Evolutionary conservation across 1,140 invertebrate genomes (phyloP).

Genomic region (Sycobia sp.): DNA sequence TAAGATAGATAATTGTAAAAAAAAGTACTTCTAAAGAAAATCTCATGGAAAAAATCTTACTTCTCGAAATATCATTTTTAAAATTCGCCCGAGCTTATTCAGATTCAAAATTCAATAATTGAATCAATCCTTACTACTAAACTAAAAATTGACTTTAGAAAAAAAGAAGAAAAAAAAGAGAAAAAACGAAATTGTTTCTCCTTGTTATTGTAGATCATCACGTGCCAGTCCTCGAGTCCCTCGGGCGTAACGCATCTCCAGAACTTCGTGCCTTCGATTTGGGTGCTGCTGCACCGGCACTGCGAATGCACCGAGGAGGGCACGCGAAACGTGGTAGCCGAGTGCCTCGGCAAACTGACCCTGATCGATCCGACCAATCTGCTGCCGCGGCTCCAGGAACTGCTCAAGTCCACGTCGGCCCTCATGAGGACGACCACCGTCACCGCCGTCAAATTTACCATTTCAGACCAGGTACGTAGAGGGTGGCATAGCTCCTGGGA

Average conservation of each 20-base stretch:
- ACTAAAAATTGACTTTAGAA: not conserved
- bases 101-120: no score
- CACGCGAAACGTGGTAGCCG: constrained; percentile 96
- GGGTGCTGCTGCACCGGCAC: constrained; percentile 87
- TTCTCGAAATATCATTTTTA: no score
- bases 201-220: constrained; percentile 73
- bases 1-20: no score
- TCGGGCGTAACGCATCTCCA: constrained; percentile 79
- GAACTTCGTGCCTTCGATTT: constrained; percentile 88
- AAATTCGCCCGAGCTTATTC: no score
- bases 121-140: not conserved
- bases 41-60: no score
- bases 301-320: constrained; percentile 97
- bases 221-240: constrained; percentile 80
- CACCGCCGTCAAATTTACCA: constrained; percentile 97
- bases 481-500: no score
- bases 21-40: no score
- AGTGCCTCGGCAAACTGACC: constrained; percentile 96
- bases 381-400: constrained; percentile 78
- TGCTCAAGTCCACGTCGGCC: constrained; percentile 78
- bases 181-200: no score
- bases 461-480: constrained; percentile 82
- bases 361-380: constrained; percentile 88
- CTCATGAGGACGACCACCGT: constrained; percentile 96
- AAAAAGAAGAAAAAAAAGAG: no score